Evolutionary conservation across 2,797 vertebrate species (phyloP).

Genomic region (Anguilla obscura): DNA sequence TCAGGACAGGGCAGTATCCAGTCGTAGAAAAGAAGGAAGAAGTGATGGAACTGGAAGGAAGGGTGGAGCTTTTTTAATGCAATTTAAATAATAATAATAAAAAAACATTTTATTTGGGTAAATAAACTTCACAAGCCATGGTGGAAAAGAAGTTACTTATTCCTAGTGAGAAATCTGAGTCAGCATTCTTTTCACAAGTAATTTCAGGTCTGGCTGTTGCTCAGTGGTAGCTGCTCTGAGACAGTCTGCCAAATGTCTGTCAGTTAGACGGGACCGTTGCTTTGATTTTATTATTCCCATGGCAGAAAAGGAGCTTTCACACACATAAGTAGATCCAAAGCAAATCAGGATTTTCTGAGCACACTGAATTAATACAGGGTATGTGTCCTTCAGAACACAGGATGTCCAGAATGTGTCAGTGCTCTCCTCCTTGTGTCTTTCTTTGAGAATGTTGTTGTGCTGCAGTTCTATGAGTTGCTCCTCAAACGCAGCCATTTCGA

Average conservation of each 20-base stretch:
- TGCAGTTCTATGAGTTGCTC: background rate
- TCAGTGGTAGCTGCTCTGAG: constrained; percentile 7
- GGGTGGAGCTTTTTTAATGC: too few species aligned
- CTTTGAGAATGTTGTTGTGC: background rate
- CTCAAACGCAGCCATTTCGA: background rate
- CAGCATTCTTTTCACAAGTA: constrained; percentile 13
- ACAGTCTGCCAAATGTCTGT: background rate
- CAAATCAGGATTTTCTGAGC: constrained; percentile 17
- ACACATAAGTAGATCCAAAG: constrained; percentile 22
- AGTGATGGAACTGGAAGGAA: too few species aligned
- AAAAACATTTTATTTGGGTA: too few species aligned
- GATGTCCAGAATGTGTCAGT: background rate
- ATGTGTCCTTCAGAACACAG: background rate
- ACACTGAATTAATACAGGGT: constrained; percentile 2
- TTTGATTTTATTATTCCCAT: constrained; percentile 15
- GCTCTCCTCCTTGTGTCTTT: background rate
- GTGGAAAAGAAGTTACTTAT: background rate
- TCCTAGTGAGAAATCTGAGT: constrained; percentile 14
- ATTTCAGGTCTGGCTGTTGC: constrained; percentile 1
- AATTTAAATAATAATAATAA: too few species aligned
- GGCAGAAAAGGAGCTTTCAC: constrained; percentile 1
- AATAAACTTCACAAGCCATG: background rate
- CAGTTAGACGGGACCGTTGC: background rate
- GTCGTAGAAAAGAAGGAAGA: too few species aligned
- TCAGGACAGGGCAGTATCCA: too few species aligned